phyloP scores from a whole-genome alignment of 2,113 vertebrate genomes.

The Amblyornis subalaris region DNA sequence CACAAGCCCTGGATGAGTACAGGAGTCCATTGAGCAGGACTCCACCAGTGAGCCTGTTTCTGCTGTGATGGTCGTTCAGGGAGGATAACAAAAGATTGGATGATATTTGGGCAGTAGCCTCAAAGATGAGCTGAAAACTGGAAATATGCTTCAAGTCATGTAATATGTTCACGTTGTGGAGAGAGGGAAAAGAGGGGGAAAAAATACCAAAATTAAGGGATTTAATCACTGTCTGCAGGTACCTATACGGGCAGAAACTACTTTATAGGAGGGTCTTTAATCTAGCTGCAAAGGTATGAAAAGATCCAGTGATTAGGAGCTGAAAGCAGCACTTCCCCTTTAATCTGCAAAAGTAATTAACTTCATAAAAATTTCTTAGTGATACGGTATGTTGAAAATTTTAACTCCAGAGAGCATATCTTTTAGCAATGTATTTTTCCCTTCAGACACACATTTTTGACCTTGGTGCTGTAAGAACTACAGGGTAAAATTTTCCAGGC shows the following conservation, averaged over 20 bases:
- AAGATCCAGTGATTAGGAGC: neutral
- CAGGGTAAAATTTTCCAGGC: neutral
- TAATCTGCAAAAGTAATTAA: conserved; percentile 32
- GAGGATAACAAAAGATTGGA: neutral
- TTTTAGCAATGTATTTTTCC: neutral
- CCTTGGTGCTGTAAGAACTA: neutral
- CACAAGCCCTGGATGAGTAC: neutral
- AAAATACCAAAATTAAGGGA: neutral
- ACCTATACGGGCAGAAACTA: neutral
- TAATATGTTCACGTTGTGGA: neutral
- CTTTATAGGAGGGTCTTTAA: neutral
- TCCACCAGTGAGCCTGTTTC: neutral
- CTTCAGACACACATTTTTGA: neutral
- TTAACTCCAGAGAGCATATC: neutral
- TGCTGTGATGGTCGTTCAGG: neutral
- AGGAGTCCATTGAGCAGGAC: neutral
- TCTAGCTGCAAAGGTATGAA: neutral
- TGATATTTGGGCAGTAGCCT: neutral
- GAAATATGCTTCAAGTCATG: neutral
- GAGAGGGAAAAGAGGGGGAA: neutral
- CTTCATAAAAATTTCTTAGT: neutral
- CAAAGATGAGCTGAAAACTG: neutral
- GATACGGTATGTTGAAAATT: neutral
- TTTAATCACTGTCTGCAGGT: neutral
- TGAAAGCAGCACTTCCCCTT: neutral